These are phyloP conservation scores for Labroides dimidiatus DNA, from an alignment of 2,797 vertebrate species.

Conservation along the genomic window DNA sequence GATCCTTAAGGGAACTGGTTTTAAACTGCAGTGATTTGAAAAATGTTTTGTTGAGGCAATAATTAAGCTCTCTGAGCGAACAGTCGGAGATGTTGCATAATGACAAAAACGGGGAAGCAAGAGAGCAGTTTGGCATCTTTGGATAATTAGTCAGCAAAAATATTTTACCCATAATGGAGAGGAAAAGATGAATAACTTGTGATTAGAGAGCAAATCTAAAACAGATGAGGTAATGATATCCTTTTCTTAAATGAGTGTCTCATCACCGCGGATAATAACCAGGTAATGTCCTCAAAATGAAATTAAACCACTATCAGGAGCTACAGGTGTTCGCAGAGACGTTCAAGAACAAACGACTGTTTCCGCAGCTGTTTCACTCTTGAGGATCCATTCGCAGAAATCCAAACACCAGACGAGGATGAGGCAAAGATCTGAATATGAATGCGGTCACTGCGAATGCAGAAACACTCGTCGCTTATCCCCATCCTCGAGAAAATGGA, in stretches of 20 bases:
- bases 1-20: no score
- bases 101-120: no score
- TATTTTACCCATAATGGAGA: no score
- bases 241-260: background rate
- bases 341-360: background rate
- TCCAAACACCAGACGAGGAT: background rate
- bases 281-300: background rate
- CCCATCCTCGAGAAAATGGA: constrained; percentile 9
- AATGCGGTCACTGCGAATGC: constrained; percentile 26
- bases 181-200: background rate
- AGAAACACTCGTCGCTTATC: constrained; percentile 1
- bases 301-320: background rate
- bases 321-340: background rate
- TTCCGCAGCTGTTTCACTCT: background rate
- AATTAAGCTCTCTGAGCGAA: no score
- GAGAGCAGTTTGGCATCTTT: no score
- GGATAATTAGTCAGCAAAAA: no score
- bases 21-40: no score
- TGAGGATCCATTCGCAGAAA: background rate
- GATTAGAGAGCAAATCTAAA: background rate
- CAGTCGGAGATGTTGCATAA: no score
- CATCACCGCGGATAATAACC: background rate
- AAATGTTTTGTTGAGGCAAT: no score
- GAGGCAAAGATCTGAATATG: constrained; percentile 26
- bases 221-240: background rate